Evolutionary conservation across 2,113 vertebrate genomes (phyloP), one percentile per base, ranked within the genome.

Genomic region (Aphelocoma coerulescens): DNA sequence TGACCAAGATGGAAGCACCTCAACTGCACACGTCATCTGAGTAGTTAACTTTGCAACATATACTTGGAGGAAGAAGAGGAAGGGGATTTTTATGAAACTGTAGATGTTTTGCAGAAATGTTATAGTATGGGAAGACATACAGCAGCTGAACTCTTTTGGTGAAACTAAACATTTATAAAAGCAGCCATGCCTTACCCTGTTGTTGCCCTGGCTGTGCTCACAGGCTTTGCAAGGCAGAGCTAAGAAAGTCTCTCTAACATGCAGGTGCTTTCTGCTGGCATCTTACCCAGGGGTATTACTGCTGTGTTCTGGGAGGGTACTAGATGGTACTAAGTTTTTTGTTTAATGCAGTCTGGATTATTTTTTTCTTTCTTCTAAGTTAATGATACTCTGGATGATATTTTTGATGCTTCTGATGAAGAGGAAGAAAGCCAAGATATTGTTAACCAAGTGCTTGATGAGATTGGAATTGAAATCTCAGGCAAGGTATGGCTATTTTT

Each of bases 381-480:
- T 95, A 99, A 99, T 21, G 99, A 99, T 94, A 99, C 99, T 9
- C 96, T 99, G 87, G 99, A 99, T 97, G 99, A 99, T 69, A 99
- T 99, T 96, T 99, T 99, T 95, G 99, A 99, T 88, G 99, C 98
- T 67, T 99, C 99, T 51, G 99, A 99, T 61, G 99, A 99, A 97
- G 99, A 99, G 87, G 99, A 99, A 84, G 99, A 99, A 98, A 99
- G 98, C 96, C 98, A 99, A 96, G 99, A 99, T 95, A 99, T 99
- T 97, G 99, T 99, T 89, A 99, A 99, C 96, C 99, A 99, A 98
- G 99, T 99, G 86, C 98, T 99, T 89, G 99, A 99, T 97, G 99
- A 99, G 98, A 99, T 99, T 35, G 99, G 99, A 95, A 99, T 99
- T 81, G 99, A 99, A 98, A 99, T 99, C 93, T 98, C 99, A 89